Evolutionary conservation across 2,797 vertebrate species (phyloP).

Genomic region (Lithobates pipiens): DNA sequence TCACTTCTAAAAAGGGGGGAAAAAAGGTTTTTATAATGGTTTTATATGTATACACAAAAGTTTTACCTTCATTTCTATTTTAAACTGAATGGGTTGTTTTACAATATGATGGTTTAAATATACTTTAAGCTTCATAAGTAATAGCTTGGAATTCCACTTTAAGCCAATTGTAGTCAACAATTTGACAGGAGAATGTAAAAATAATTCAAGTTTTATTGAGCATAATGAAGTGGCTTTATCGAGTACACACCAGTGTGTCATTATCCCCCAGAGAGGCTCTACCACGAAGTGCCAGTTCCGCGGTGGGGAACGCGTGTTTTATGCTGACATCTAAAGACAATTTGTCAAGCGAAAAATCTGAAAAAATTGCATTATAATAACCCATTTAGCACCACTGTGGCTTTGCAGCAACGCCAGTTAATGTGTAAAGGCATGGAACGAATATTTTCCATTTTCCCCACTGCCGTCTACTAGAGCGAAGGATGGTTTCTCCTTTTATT

Average conservation of each 20-base stretch:
- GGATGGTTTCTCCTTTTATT: neutral
- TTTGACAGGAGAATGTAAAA: neutral
- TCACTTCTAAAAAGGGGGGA: too few relatives aligned
- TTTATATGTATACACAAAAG: too few relatives aligned
- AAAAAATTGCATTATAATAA: neutral
- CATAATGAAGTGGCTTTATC: neutral
- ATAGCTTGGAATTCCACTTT: too few relatives aligned
- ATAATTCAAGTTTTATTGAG: neutral
- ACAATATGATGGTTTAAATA: too few relatives aligned
- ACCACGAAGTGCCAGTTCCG: neutral
- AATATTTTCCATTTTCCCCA: neutral
- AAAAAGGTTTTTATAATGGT: too few relatives aligned
- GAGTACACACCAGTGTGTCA: neutral
- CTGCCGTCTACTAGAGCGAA: neutral
- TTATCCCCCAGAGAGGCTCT: neutral
- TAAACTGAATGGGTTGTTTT: too few relatives aligned
- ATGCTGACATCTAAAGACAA: slow-evolving; percentile 1
- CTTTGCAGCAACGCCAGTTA: neutral
- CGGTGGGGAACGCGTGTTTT: neutral
- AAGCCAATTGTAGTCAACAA: neutral
- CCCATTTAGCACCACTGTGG: neutral
- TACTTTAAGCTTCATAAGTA: too few relatives aligned
- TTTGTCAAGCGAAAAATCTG: neutral
- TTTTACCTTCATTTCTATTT: too few relatives aligned
- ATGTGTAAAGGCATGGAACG: neutral